These are phyloP conservation scores for Tiliacea aurago DNA, from an alignment of 2,888 invertebrate genomes.

Conservation along the genomic window DNA sequence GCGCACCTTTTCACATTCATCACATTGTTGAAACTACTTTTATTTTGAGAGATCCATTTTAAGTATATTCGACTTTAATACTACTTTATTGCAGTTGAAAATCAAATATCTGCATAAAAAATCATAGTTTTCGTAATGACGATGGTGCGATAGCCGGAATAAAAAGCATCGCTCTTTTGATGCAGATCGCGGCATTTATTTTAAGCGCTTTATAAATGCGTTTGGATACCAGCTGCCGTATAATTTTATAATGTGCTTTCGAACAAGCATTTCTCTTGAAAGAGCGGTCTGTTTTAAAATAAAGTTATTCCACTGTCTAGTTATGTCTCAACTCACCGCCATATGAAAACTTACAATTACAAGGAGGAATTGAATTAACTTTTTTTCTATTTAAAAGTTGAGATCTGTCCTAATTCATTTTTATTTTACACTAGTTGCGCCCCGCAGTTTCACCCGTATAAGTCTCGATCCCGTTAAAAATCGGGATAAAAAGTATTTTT, in stretches of 20 bases:
- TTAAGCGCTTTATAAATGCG: background rate
- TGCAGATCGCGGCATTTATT: background rate
- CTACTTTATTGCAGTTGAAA: background rate
- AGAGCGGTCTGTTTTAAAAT: background rate
- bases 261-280: background rate
- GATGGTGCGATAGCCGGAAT: background rate
- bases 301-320: background rate
- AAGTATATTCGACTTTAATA: background rate
- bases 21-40: background rate
- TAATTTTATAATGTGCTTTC: background rate
- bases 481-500: too few relatives aligned
- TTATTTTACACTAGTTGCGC: too few relatives aligned
- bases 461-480: too few relatives aligned
- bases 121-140: background rate
- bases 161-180: background rate
- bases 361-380: background rate
- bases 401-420: background rate
- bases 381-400: too few relatives aligned
- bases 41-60: background rate
- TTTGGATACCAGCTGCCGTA: background rate
- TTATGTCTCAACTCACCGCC: background rate
- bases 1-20: too few relatives aligned
- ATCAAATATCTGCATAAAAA: background rate
- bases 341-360: background rate
- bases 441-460: too few relatives aligned